A percentile compares a stretch with the other conserved stretches of the same genome.
phyloP scores from a whole-genome alignment of 2,888 invertebrate species.

The Amorpha juglandis region DNA sequence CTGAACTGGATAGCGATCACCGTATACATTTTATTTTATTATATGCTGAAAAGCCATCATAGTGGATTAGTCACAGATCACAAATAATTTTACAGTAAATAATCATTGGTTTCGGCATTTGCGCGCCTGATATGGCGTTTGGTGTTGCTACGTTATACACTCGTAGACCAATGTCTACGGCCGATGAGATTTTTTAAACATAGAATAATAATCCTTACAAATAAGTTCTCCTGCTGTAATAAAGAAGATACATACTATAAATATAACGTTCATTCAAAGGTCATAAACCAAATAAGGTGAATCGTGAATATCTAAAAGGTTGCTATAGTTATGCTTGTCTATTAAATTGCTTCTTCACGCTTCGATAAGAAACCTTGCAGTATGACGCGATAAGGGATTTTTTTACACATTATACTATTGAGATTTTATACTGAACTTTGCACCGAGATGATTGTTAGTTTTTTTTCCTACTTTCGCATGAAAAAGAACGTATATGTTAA shows the following conservation, averaged over 20 bases:
- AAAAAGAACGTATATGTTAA: background rate
- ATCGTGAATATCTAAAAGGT: background rate
- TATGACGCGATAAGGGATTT: background rate
- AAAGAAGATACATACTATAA: background rate
- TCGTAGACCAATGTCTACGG: too few relatives aligned
- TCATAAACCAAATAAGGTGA: background rate
- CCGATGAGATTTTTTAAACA: too few relatives aligned
- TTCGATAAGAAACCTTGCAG: background rate
- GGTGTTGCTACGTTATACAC: too few relatives aligned
- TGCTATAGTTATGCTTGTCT: background rate
- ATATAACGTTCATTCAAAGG: background rate
- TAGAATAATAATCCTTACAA: too few relatives aligned
- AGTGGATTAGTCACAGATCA: too few relatives aligned
- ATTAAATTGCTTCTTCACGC: conserved; percentile 9
- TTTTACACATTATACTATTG: background rate
- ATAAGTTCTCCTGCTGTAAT: too few relatives aligned
- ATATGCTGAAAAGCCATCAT: too few relatives aligned
- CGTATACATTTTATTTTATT: too few relatives aligned
- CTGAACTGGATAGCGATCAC: too few relatives aligned
- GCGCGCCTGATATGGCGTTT: too few relatives aligned
- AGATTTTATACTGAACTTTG: background rate
- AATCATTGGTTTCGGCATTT: too few relatives aligned
- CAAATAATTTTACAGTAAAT: too few relatives aligned
- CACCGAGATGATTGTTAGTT: background rate
- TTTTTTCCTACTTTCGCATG: background rate